These are phyloP conservation scores for Sarcophaga carnaria DNA, from an alignment of 2,888 invertebrate genomes.

Conservation along the genomic window DNA sequence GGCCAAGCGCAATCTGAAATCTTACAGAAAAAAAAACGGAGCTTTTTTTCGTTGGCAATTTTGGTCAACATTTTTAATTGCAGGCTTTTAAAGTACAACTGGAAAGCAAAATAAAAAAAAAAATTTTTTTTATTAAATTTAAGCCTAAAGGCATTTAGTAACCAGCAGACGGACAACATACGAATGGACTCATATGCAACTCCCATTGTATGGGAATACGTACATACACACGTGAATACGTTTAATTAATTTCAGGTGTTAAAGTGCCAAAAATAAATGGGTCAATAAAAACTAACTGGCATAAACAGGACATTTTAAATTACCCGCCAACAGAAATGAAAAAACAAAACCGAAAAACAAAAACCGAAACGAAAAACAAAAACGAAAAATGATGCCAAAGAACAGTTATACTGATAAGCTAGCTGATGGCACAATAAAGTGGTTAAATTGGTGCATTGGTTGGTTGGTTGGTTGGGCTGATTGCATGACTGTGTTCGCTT, in stretches of 20 bases:
- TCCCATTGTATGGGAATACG: not conserved
- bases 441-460: not conserved
- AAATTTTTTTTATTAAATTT: slow-evolving; percentile 41
- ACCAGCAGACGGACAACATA: slow-evolving; percentile 12
- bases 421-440: not conserved
- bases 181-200: not conserved
- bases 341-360: slow-evolving; percentile 7
- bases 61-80: slow-evolving; percentile 49
- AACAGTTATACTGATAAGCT: slow-evolving; percentile 39
- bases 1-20: slow-evolving; percentile 47
- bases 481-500: not conserved
- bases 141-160: slow-evolving; percentile 43
- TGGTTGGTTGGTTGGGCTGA: slow-evolving; percentile 1
- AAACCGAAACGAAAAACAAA: not conserved
- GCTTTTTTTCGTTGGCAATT: slow-evolving; percentile 16
- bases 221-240: slow-evolving; percentile 29
- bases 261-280: slow-evolving; percentile 69
- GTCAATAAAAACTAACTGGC: slow-evolving; percentile 66
- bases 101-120: not conserved
- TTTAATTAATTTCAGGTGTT: slow-evolving; percentile 69
- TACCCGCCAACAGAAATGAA: slow-evolving; percentile 15
- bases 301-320: slow-evolving; percentile 63
- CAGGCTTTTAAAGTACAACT: slow-evolving; percentile 44
- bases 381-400: slow-evolving; percentile 15
- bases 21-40: slow-evolving; percentile 30